These are phyloP conservation scores for Ctenodactylus gundi DNA, from an alignment of 2,113 vertebrate species.

Conservation along the genomic window DNA sequence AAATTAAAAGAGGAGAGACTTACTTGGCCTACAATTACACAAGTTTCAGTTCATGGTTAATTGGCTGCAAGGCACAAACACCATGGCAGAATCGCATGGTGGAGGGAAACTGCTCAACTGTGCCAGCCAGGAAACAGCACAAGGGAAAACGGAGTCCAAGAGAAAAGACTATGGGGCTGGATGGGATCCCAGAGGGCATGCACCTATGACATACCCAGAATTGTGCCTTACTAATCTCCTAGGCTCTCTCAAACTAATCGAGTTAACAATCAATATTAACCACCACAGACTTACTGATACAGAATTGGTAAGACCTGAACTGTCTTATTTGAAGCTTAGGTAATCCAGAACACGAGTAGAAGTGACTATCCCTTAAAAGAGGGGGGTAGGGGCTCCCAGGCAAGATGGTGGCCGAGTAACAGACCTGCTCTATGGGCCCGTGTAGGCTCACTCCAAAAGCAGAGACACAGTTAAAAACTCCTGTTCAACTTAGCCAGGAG, in stretches of 20 bases:
- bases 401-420: too few species aligned
- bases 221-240: background rate
- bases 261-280: background rate
- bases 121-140: background rate
- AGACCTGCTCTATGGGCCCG: too few species aligned
- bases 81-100: background rate
- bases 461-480: too few species aligned
- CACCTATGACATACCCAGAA: background rate
- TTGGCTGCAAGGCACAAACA: background rate
- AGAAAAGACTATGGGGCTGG: background rate
- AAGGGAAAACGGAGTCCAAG: background rate
- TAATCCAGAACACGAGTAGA: background rate
- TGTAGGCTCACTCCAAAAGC: too few species aligned
- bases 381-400: too few species aligned
- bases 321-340: background rate
- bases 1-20: background rate
- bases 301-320: background rate
- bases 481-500: too few species aligned
- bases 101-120: background rate
- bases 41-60: background rate
- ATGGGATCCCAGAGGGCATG: background rate
- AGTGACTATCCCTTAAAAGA: too few species aligned
- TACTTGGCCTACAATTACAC: background rate
- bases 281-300: background rate
- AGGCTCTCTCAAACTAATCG: background rate